These are phyloP conservation scores for Enteromius paludinosus DNA, from an alignment of 2,797 vertebrate species.

Conservation along the genomic window DNA sequence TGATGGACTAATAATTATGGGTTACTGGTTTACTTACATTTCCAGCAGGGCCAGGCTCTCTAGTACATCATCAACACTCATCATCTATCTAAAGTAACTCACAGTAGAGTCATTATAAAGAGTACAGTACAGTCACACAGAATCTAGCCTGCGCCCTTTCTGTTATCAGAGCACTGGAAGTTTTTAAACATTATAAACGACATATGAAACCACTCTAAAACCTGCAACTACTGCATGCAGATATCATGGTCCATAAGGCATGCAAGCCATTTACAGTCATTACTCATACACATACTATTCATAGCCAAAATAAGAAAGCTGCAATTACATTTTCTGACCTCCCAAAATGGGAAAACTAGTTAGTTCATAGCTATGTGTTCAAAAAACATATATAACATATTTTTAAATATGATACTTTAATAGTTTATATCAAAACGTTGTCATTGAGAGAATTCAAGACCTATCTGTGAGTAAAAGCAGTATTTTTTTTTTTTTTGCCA, in stretches of 20 bases:
- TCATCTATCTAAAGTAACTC: neutral
- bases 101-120: neutral
- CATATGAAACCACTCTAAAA: neutral
- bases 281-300: neutral
- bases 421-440: neutral
- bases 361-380: neutral
- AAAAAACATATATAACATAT: no score
- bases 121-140: neutral
- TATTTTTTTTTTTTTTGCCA: slow-evolving; percentile 20
- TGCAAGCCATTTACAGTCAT: slow-evolving; percentile 28
- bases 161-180: neutral
- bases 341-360: neutral
- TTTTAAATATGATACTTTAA: no score
- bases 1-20: slow-evolving; percentile 26
- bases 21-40: slow-evolving; percentile 17
- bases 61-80: neutral
- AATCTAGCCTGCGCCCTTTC: neutral
- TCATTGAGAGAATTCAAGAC: slow-evolving; percentile 55
- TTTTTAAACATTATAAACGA: neutral
- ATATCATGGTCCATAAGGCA: slow-evolving; percentile 1
- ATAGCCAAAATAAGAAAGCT: neutral
- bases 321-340: slow-evolving; percentile 1
- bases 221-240: neutral
- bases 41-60: neutral
- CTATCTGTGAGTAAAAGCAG: slow-evolving; percentile 71